Base-by-base conservation (phyloP, 2,888 invertebrate genomes). In the Tipula helvola region DNA sequence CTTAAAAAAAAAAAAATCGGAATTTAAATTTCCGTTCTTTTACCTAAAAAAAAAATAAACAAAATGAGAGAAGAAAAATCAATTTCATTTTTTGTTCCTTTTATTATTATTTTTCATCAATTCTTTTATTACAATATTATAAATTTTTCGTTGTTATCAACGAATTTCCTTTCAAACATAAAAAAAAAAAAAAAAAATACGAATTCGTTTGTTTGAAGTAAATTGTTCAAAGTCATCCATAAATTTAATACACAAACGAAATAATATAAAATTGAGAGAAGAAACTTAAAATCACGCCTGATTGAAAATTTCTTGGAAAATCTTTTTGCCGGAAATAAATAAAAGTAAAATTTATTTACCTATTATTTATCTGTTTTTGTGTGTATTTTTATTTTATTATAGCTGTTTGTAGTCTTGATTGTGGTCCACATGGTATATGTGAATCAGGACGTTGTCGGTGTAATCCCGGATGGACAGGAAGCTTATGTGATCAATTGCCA, bases 371-470 rank as follows among this genome's bases (percentile, higher is more conserved):
- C 36, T 36, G 39, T 36, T 12, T 39, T 84, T 85, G 8, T 28
- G 28, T 42, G 5, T 47, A 12, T 47, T 47, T 10, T 47, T 47
- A 12, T 52, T 52, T 52, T 52, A 5, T 84, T 42, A 84, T 92
- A 98, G 98, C 97, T 90, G 94, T 96, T 86, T 99, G 99, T 91
- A 96, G 97, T 89, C 93, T 98, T 91, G 97, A 98, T 91, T 99
- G 99, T 90, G 97, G 98, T 86, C 94, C 95, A 41, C 97, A 98
- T 91, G 99, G 99, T n/a, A 95, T 96, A 87, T 99, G 99, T 91
- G 96, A 97, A 89, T 95, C 96, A 89, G 97, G 97, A 87, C 95
- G 96, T 88, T 99, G 99, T 92, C 95, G 96, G 86, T 99, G 99
- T 90, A 95, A 96, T 88, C 94, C 95, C 47, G 98, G 98, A 57